Base-by-base conservation (phyloP, 1,140 invertebrate genomes). In the Zaprionus inermis region DNA sequence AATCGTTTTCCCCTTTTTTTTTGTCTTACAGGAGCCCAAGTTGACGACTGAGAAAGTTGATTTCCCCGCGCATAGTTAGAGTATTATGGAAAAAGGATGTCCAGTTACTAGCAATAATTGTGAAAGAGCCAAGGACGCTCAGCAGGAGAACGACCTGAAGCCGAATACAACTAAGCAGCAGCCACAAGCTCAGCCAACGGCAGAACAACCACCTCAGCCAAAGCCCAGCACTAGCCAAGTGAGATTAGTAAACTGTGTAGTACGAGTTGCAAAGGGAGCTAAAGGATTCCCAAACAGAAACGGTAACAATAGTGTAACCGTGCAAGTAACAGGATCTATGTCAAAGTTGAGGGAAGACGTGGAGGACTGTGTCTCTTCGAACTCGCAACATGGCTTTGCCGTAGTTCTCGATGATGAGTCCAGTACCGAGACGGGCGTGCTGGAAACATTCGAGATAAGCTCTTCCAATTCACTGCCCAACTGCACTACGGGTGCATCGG, bases 401-500 rank as follows among this genome's bases (percentile, higher is more conserved):
- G 90, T 90, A 74, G 90, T 91, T 20, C 70, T 91, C 41, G 90
- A 91, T 60, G 90, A 91, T 73, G 90, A 91, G 73, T 91, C 90
- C 46, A 91, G 90, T 34, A 91, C 82, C 10, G 79, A 79, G 44
- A 72, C 77, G 6, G 84, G 79, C 3, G 81, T 85, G 34, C 76
- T 85, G 54, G 84, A 89, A 51, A 78, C 79, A 34, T 91, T 78
- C 55, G 90, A 91, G 68, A 91, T 91, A 55, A 91, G 85, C 72
- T 91, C 90, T 76, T 91, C 90, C 66, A 91, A 91, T 54, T 90
- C 86, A 63, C 60, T 91, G 72, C 90, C 90, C 18, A 79, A 61
- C 3, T 44, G 38, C 41, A 79, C 77, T 60, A 75, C 84, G 9
- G 82, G 78, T 24, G 78, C 72, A 1, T 59, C 56, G 12, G 67